Evolutionary conservation across 2,797 vertebrate genomes (phyloP).

Genomic region (Nothura maculosa): DNA sequence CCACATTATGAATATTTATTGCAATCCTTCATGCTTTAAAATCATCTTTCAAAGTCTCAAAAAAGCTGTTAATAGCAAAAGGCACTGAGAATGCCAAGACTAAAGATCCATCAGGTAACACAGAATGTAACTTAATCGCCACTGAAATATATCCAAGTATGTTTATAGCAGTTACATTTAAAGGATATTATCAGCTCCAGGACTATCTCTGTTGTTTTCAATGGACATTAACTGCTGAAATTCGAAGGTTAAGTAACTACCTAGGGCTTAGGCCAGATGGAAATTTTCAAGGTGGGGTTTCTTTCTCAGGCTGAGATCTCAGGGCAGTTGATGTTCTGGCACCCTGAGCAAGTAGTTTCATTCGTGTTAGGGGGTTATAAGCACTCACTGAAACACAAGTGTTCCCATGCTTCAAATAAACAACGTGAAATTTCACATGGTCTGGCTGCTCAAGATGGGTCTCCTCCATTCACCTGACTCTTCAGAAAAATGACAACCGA

Average conservation of each 20-base stretch:
- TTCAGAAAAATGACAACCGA: background rate
- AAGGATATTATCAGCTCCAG: background rate
- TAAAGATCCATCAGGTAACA: background rate
- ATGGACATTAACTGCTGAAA: background rate
- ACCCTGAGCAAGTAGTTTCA: background rate
- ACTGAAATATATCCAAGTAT: background rate
- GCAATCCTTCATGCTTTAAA: background rate
- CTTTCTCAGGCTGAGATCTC: background rate
- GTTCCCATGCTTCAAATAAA: background rate
- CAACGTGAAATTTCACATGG: background rate
- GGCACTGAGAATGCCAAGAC: background rate
- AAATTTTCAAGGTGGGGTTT: background rate
- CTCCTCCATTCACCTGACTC: background rate
- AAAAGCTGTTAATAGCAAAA: background rate
- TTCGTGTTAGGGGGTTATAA: background rate
- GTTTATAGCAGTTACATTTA: background rate
- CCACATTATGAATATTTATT: background rate
- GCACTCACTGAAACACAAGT: background rate
- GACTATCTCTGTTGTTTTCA: background rate
- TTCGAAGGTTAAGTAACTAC: background rate
- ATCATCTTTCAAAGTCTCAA: background rate
- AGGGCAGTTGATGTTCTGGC: background rate
- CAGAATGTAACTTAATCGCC: background rate
- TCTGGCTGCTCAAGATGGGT: fast-evolving
- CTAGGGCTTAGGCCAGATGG: background rate